Base-by-base conservation (phyloP, 2,888 invertebrate genomes). In the Dolichomitus sp. region DNA sequence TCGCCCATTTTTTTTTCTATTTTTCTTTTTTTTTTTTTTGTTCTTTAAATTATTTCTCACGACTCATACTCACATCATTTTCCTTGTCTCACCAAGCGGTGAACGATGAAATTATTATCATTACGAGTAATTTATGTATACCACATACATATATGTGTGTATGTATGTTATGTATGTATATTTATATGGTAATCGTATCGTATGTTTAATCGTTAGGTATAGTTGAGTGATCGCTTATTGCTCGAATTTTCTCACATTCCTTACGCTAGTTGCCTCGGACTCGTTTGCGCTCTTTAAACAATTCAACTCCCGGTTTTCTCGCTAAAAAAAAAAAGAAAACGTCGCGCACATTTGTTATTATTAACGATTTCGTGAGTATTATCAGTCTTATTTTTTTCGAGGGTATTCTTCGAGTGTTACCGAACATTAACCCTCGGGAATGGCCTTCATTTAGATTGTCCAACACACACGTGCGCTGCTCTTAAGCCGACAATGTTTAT, bases 141-240 rank as follows among this genome's bases (percentile, higher is more conserved):
- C 61, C 63, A 74, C 70, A 77, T 72, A 73, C 50, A 80, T 81
- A 70, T 79, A 74, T 75, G 65, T 66, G 72, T 78, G 69, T 75
- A 80, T 78, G 59, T 48, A 72, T 65, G 54, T 33, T 33, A 61
- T 82, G 27, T 69, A 69, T 54, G 54, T 75, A 61, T 66, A 45
- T 68, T 45, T 80, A 70, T 84, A 77, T 73, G 69, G 19, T 80
- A 74, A 61, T 63, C 69, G 76, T 68, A 83, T 84, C 72, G 75
- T 83, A 83, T 57, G 65, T 84, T 79, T 80, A 76, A 79, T 73
- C 74, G 54, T 70, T 87, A 87, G 85, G 84, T 89, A 87, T 88
- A 89, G 83, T 87, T 89, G 90, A 89, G 88, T 89, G 87, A 88
- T 90, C 91, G 88, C 91, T 92, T 92, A 92, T 92, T 92, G 92